phyloP scores from a whole-genome alignment of 2,888 invertebrate species.

The Plebejus anna region DNA sequence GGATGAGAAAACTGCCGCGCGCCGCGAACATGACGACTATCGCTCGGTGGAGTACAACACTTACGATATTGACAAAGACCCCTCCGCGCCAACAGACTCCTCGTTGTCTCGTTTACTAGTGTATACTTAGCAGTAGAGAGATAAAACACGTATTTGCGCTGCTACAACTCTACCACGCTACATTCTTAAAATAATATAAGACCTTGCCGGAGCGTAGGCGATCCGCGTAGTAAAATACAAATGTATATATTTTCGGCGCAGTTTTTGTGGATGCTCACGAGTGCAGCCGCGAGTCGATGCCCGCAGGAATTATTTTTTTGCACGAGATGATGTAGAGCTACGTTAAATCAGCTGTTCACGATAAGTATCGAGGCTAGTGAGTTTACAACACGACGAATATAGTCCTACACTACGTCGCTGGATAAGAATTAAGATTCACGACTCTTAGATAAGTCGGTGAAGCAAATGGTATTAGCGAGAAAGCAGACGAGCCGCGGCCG shows the following conservation, averaged over 20 bases:
- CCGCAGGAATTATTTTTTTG: neutral
- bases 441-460: neutral
- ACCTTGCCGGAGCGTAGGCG: neutral
- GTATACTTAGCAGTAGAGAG: neutral
- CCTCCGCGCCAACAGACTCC: neutral
- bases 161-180: neutral
- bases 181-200: neutral
- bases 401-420: no score
- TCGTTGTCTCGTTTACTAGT: neutral
- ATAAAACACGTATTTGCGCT: conserved; percentile 2
- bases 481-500: neutral
- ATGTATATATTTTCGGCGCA: neutral
- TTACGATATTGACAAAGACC: no score
- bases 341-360: neutral
- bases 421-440: neutral
- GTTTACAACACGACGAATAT: neutral
- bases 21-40: neutral
- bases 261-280: neutral
- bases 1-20: neutral
- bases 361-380: neutral
- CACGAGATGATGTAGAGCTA: no score
- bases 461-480: neutral
- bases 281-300: neutral
- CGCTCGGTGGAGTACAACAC: neutral
- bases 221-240: neutral